Conservation (phyloP, 2,797 vertebrate species). For the Rhinella marina region DNA sequence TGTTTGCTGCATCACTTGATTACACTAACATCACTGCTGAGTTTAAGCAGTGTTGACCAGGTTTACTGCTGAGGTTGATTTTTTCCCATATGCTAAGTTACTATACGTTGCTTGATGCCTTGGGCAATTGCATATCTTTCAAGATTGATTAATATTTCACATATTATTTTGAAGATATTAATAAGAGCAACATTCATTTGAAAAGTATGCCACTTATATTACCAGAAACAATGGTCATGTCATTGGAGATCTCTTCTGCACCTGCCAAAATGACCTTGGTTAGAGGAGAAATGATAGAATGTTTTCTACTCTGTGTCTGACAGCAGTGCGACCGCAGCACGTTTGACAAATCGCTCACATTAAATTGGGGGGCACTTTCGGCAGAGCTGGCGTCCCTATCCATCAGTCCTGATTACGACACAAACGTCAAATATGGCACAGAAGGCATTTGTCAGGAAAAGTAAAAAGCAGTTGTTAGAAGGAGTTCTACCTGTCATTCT, state of each 20-base stretch:
- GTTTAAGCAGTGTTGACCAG: not conserved
- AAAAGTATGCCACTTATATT: slow-evolving; percentile 69
- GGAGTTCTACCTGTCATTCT: slow-evolving; percentile 79
- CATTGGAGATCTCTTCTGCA: slow-evolving; percentile 69
- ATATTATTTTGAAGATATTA: slow-evolving; percentile 43
- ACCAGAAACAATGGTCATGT: slow-evolving; percentile 69
- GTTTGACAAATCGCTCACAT: slow-evolving; percentile 81
- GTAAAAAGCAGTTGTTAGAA: slow-evolving; percentile 83
- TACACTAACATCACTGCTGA: not conserved
- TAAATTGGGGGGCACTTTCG: slow-evolving; percentile 81
- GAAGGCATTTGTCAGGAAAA: slow-evolving; percentile 80
- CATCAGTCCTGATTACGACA: slow-evolving; percentile 88
- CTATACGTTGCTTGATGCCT: no score
- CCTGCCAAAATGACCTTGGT: slow-evolving; percentile 85
- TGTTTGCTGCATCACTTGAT: not conserved
- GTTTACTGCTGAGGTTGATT: not conserved
- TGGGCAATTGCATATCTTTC: not conserved
- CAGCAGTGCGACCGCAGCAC: slow-evolving; percentile 76
- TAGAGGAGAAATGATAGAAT: slow-evolving; percentile 80
- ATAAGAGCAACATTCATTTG: slow-evolving; percentile 62
- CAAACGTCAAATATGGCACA: slow-evolving; percentile 78
- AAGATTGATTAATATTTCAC: not conserved
- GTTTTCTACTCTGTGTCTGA: slow-evolving; percentile 74
- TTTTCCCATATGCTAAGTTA: not conserved
- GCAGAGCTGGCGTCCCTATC: slow-evolving; percentile 81